These are phyloP conservation scores for Rhinoraja longicauda DNA, from an alignment of 2,797 vertebrate species.

Conservation along the genomic window DNA sequence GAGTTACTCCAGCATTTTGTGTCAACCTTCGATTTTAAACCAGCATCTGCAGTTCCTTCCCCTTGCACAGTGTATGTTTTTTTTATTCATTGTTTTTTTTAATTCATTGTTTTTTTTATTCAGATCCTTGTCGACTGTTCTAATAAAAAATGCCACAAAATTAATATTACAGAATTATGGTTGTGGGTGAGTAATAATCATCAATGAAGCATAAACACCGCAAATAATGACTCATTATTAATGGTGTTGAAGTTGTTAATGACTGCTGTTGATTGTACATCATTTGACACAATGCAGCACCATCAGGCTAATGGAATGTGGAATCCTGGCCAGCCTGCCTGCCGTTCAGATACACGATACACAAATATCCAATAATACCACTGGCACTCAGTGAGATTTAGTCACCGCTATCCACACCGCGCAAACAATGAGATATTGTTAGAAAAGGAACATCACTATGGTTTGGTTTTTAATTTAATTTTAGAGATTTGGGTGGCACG, in stretches of 20 bases:
- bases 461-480: no score
- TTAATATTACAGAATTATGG: neutral
- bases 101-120: no score
- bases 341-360: neutral
- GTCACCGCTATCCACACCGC: neutral
- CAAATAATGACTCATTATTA: neutral
- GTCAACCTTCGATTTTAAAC: no score
- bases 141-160: neutral
- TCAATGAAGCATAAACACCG: neutral
- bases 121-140: no score
- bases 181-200: neutral
- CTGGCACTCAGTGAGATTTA: neutral
- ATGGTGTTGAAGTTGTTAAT: neutral
- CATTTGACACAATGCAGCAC: neutral
- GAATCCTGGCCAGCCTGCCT: no score
- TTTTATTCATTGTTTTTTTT: no score
- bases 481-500: no score
- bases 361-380: neutral
- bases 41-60: no score
- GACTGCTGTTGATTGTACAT: no score
- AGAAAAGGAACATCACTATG: neutral
- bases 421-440: constrained; percentile 10
- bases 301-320: neutral
- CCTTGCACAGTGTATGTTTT: no score
- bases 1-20: no score